Conservation (phyloP, 2,113 vertebrate genomes). For the Calonectris borealis region DNA sequence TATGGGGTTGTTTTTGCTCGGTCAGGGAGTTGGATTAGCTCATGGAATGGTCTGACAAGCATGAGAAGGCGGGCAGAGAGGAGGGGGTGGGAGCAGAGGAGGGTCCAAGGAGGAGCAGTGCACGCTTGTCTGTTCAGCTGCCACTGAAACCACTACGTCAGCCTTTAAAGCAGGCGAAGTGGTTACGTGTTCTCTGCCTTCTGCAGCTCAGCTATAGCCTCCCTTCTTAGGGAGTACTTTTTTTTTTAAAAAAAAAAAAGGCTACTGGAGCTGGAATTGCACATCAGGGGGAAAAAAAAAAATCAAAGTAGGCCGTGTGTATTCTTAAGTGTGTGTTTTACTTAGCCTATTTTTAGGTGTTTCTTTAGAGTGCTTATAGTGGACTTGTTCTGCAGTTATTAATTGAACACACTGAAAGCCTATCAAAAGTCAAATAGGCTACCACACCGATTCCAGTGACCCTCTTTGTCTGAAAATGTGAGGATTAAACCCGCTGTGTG, state of each 20-base stretch:
- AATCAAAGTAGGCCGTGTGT: neutral
- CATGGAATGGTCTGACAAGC: rapidly evolving
- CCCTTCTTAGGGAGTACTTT: neutral
- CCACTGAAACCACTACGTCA: too few relatives aligned
- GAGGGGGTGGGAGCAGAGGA: neutral
- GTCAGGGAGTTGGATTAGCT: neutral
- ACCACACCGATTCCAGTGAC: neutral
- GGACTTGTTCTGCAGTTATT: neutral
- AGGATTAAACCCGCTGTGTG: rapidly evolving
- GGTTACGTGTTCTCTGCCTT: neutral
- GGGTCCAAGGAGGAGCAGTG: neutral
- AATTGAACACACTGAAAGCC: neutral
- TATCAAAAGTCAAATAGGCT: neutral
- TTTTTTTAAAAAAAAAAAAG: neutral
- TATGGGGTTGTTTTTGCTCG: rapidly evolving
- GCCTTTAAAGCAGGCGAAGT: neutral
- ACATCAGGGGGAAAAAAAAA: neutral
- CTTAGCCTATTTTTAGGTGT: neutral
- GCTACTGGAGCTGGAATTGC: neutral
- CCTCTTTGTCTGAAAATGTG: neutral
- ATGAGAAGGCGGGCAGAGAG: neutral
- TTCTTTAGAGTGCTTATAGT: neutral
- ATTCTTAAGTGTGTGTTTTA: neutral
- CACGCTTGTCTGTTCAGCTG: neutral
- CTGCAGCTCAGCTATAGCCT: neutral